phyloP scores from a whole-genome alignment of 1,140 invertebrate species.

The Heliconius himera region DNA sequence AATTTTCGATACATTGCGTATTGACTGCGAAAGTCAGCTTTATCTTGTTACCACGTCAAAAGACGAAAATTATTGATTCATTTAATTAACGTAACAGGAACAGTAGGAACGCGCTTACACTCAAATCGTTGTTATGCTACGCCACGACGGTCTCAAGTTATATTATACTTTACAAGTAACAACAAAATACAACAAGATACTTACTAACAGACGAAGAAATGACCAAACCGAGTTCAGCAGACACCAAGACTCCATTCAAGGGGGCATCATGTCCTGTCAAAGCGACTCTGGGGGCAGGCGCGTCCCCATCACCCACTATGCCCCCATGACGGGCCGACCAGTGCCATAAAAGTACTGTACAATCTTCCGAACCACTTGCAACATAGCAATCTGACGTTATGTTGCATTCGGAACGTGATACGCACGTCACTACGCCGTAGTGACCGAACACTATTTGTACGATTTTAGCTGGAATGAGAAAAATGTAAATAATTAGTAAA shows the following conservation, averaged over 20 bases:
- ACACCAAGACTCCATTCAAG: conserved; percentile 96
- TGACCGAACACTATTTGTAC: conserved; percentile 99
- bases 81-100: too few relatives aligned
- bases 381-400: conserved; percentile 99
- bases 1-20: too few relatives aligned
- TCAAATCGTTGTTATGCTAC: too few relatives aligned
- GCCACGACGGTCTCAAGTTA: too few relatives aligned
- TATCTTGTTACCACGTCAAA: too few relatives aligned
- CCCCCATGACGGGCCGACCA: conserved; percentile 96
- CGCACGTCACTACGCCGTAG: conserved; percentile 98
- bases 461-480: conserved; percentile 91
- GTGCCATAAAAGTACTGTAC: conserved; percentile 98
- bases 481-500: background rate
- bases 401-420: conserved; percentile 98
- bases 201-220: conserved; percentile 95
- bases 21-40: too few relatives aligned
- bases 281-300: conserved; percentile 96
- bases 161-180: too few relatives aligned
- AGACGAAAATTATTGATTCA: too few relatives aligned
- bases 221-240: conserved; percentile 98
- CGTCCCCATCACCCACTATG: conserved; percentile 97
- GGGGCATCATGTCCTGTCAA: conserved; percentile 98
- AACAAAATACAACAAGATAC: conserved; percentile 51
- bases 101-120: too few relatives aligned
- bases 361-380: conserved; percentile 98